Conservation (phyloP, 2,113 vertebrate genomes). For the Fukomys damarensis region DNA sequence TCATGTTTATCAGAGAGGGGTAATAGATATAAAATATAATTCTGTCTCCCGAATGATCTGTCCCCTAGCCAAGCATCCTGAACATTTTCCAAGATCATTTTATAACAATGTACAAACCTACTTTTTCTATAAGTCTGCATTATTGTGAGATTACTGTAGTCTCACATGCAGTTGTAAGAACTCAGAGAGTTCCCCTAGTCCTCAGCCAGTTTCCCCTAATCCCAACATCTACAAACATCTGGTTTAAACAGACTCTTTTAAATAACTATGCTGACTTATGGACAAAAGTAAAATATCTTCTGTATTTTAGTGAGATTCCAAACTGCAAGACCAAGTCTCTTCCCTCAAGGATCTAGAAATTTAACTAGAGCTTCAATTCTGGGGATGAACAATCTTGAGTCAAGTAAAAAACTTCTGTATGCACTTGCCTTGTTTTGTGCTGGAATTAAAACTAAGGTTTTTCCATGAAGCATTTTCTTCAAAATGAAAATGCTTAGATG, state of each 20-base stretch:
- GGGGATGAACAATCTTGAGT: not conserved
- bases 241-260: not conserved
- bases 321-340: not conserved
- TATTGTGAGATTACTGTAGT: not conserved
- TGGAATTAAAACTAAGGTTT: not conserved
- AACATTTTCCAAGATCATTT: not conserved
- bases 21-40: not conserved
- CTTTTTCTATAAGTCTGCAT: not conserved
- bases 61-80: not conserved
- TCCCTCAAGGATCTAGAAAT: not conserved
- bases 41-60: not conserved
- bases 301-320: not conserved
- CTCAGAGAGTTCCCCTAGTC: not conserved
- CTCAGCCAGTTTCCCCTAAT: not conserved
- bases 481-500: not conserved
- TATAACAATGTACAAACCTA: not conserved
- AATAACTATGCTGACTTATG: not conserved
- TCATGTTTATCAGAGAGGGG: not conserved
- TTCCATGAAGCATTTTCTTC: not conserved
- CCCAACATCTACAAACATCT: not conserved
- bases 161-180: not conserved
- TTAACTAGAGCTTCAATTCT: not conserved
- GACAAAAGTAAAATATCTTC: not conserved
- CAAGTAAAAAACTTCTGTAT: not conserved
- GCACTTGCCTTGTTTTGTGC: not conserved